Conservation (phyloP, 1,140 invertebrate genomes). For the Fragariocoptes setiger region DNA sequence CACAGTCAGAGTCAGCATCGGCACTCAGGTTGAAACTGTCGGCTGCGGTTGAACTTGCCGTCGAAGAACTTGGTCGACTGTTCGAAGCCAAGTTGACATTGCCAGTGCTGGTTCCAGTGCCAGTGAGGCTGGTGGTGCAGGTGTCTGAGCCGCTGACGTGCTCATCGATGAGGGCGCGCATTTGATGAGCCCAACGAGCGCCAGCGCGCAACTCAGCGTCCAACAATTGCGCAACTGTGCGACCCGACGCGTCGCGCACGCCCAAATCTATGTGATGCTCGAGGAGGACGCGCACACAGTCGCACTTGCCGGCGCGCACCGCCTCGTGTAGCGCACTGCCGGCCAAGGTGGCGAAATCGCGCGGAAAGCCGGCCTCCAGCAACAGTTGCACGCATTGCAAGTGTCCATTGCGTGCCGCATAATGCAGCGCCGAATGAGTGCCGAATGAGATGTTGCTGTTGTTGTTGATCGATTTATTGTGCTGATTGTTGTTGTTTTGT, state of each 20-base stretch:
- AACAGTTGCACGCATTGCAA: conserved; percentile 52
- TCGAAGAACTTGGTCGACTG: not conserved
- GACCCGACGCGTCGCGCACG: conserved; percentile 36
- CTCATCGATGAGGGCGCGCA: not conserved
- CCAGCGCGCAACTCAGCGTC: too few relatives aligned
- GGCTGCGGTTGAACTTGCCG: not conserved
- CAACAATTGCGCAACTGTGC: conserved; percentile 56
- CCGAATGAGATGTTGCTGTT: not conserved
- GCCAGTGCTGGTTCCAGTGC: too few relatives aligned
- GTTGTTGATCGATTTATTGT: not conserved
- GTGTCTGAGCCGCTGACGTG: not conserved
- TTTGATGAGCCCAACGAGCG: too few relatives aligned
- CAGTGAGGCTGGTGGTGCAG: too few relatives aligned
- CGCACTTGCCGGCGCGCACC: conserved; percentile 63
- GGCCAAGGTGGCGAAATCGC: conserved; percentile 28
- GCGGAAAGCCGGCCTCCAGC: conserved; percentile 36
- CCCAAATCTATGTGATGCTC: conserved; percentile 36
- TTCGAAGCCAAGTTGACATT: too few relatives aligned
- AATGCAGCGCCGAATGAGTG: conserved; percentile 52
- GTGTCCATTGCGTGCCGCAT: conserved; percentile 73
- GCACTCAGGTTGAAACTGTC: not conserved
- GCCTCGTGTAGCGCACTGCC: conserved; percentile 83
- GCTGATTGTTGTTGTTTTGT: not conserved
- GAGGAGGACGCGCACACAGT: conserved; percentile 49
- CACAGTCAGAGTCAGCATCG: not conserved